These are phyloP conservation scores for Unio delphinus DNA, from an alignment of 2,888 invertebrate species.

Conservation along the genomic window DNA sequence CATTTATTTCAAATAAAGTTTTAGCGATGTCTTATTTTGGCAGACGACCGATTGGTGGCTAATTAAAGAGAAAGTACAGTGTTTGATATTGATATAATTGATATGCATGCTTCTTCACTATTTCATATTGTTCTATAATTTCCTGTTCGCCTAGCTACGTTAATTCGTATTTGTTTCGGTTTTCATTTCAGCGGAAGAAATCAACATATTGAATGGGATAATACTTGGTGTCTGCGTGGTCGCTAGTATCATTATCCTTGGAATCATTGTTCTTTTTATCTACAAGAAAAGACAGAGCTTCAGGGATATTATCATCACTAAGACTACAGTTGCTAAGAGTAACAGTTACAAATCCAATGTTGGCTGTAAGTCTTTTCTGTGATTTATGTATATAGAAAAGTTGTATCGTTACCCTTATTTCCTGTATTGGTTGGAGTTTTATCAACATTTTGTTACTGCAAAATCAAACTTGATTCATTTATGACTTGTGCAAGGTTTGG, in stretches of 20 bases:
- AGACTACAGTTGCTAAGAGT: constrained; percentile 63
- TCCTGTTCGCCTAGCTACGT: no score
- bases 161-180: no score
- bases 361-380: constrained; percentile 49
- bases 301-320: constrained; percentile 61
- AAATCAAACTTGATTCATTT: no score
- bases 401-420: not conserved
- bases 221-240: constrained; percentile 51
- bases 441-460: not conserved
- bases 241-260: constrained; percentile 46
- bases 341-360: constrained; percentile 67
- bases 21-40: no score
- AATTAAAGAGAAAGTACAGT: no score
- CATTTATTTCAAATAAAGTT: no score
- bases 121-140: no score
- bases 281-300: constrained; percentile 64
- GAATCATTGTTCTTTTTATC: constrained; percentile 49
- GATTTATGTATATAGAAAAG: not conserved
- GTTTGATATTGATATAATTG: no score
- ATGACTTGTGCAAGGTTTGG: no score
- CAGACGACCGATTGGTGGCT: no score
- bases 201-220: constrained; percentile 43
- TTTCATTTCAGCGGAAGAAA: constrained; percentile 19
- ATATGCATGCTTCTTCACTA: no score
- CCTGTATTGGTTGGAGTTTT: not conserved